Percentiles rank a stretch among this genome's conserved stretches.
Conservation (phyloP, 2,797 vertebrate genomes). For the Thunnus albacares region DNA sequence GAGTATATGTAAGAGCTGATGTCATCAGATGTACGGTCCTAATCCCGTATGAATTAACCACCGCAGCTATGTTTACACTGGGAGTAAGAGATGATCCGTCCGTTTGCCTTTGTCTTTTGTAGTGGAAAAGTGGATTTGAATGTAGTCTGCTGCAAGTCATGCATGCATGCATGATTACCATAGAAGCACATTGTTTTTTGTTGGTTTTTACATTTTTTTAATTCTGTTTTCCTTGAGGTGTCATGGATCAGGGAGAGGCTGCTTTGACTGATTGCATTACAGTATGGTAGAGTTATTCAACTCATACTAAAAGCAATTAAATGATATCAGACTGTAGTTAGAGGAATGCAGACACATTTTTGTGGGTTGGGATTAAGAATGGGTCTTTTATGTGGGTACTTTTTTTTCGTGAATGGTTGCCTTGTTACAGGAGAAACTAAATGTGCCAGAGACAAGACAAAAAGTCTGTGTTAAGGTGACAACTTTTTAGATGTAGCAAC, state of each 20-base stretch:
- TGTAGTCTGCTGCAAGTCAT: conserved; percentile 32
- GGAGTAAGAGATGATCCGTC: conserved; percentile 52
- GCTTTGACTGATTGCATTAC: neutral
- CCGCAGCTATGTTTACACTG: conserved; percentile 59
- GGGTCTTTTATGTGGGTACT: neutral
- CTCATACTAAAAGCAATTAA: neutral
- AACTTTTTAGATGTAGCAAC: neutral
- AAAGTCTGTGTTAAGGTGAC: neutral
- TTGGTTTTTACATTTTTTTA: neutral
- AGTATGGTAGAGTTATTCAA: neutral
- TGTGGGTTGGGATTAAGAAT: conserved; percentile 10
- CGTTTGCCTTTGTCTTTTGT: conserved; percentile 50
- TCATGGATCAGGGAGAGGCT: conserved; percentile 18
- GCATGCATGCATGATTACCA: conserved; percentile 8
- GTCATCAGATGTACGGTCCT: conserved; percentile 43
- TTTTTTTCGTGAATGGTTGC: neutral
- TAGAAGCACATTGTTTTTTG: neutral
- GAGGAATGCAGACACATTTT: conserved; percentile 36
- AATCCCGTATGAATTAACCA: conserved; percentile 60
- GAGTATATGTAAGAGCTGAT: conserved; percentile 37
- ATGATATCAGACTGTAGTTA: conserved; percentile 16
- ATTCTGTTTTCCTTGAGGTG: neutral
- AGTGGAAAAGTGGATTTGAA: conserved; percentile 31
- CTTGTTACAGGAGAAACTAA: too few relatives aligned
- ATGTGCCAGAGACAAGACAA: neutral